Evolutionary conservation across 2,797 vertebrate species (phyloP).

Genomic region (Etheostoma perlongum): DNA sequence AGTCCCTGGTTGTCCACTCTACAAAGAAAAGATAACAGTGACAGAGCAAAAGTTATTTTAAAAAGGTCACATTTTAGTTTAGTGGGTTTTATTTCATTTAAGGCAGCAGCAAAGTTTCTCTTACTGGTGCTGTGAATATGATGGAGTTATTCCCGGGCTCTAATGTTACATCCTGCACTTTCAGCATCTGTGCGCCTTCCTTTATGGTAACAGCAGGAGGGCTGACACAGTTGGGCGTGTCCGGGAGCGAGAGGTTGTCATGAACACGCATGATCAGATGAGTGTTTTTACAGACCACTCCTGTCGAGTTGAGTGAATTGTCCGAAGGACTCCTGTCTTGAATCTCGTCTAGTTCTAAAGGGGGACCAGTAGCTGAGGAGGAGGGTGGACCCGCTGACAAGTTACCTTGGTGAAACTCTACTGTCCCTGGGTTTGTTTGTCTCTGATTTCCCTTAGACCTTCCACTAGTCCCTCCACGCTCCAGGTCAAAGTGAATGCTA

Average conservation of each 20-base stretch:
- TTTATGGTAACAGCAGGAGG: conserved; percentile 83
- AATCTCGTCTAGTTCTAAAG: conserved; percentile 90
- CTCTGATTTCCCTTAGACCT: conserved; percentile 85
- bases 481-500: conserved; percentile 91
- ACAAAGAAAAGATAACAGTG: not conserved
- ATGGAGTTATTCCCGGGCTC: conserved; percentile 92
- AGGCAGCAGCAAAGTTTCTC: conserved; percentile 6
- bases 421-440: conserved; percentile 84
- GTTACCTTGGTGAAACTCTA: conserved; percentile 84
- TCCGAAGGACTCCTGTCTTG: conserved; percentile 94
- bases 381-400: conserved; percentile 67
- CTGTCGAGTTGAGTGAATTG: conserved; percentile 88
- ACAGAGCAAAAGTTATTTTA: not conserved
- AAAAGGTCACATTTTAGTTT: not conserved
- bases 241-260: conserved; percentile 86
- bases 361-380: conserved; percentile 52
- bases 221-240: conserved; percentile 76
- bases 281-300: conserved; percentile 94
- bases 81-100: not conserved
- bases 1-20: conserved; percentile 92
- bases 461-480: conserved; percentile 88
- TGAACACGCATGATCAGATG: conserved; percentile 91
- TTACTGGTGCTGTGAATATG: conserved; percentile 90
- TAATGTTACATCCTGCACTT: conserved; percentile 85
- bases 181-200: conserved; percentile 88